These are phyloP conservation scores for Spicauda simplicius DNA, from an alignment of 2,888 invertebrate species.

Conservation along the genomic window DNA sequence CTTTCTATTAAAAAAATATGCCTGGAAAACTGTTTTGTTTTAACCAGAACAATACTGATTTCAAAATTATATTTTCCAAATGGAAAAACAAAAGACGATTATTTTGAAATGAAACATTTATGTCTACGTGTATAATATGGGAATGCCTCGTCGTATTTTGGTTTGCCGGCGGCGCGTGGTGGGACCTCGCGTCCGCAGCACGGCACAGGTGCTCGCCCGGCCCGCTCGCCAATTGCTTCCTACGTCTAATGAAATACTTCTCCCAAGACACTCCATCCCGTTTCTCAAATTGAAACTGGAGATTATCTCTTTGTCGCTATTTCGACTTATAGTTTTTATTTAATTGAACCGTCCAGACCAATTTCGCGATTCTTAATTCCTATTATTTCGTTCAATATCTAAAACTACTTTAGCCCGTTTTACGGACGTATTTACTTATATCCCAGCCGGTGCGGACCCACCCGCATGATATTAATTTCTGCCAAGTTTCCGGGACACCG, in stretches of 20 bases:
- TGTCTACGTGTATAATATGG: background rate
- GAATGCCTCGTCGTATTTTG: background rate
- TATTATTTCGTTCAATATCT: conserved; percentile 7
- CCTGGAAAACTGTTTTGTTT: no score
- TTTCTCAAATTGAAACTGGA: conserved; percentile 75
- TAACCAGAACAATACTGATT: no score
- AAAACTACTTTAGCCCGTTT: conserved; percentile 43
- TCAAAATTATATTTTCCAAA: no score
- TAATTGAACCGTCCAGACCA: conserved; percentile 64
- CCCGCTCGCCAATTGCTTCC: conserved; percentile 53
- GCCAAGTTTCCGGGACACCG: conserved; percentile 70
- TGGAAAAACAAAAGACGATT: no score
- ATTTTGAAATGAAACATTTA: no score
- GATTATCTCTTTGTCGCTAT: conserved; percentile 73
- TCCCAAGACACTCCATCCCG: conserved; percentile 66
- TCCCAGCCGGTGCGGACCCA: conserved; percentile 50
- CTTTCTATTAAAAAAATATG: no score
- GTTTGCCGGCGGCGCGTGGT: conserved; percentile 12
- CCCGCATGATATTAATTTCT: conserved; percentile 75
- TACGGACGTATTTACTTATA: conserved; percentile 42
- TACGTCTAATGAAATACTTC: conserved; percentile 72
- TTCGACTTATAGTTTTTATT: conserved; percentile 68
- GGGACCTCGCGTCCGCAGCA: conserved; percentile 35
- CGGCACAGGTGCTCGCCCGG: conserved; percentile 59
- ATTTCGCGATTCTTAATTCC: conserved; percentile 53